phyloP scores from a whole-genome alignment of 2,797 vertebrate genomes.

The Eupleurogrammus muticus region DNA sequence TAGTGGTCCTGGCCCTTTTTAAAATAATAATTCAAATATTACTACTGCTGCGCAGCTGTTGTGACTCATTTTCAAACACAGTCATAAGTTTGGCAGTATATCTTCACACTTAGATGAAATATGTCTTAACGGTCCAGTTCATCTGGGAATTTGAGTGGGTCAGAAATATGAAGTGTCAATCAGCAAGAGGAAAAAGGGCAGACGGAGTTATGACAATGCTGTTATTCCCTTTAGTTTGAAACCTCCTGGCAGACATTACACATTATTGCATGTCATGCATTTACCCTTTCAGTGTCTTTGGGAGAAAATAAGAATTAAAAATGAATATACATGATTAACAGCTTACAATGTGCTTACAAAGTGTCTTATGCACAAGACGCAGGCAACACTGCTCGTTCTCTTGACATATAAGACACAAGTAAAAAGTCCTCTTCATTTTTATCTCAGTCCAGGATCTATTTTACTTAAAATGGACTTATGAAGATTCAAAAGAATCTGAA shows the following conservation, averaged over 20 bases:
- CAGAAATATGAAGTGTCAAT: not conserved
- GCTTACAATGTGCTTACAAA: not conserved
- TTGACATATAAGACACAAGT: conserved; percentile 11
- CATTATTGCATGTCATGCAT: not conserved
- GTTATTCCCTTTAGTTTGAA: conserved; percentile 1
- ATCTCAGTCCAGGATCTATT: conserved; percentile 28
- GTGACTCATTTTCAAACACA: not conserved
- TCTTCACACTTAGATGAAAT: not conserved
- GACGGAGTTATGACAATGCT: not conserved
- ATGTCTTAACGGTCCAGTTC: not conserved
- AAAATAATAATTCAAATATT: not conserved
- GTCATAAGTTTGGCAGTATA: not conserved
- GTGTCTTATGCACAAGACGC: not conserved
- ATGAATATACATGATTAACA: not conserved
- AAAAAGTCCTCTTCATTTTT: conserved; percentile 22
- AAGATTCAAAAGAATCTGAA: conserved; percentile 8
- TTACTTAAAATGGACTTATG: conserved; percentile 29
- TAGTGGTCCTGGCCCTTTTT: not conserved
- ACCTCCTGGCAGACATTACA: not conserved
- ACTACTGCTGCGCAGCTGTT: not conserved
- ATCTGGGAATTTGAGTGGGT: not conserved
- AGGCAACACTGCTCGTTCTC: not conserved
- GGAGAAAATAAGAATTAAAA: conserved; percentile 1
- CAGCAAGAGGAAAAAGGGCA: not conserved
- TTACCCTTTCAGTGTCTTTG: not conserved